Base-by-base conservation (phyloP, 1,140 invertebrate species). In the Meloidogyne exigua region DNA sequence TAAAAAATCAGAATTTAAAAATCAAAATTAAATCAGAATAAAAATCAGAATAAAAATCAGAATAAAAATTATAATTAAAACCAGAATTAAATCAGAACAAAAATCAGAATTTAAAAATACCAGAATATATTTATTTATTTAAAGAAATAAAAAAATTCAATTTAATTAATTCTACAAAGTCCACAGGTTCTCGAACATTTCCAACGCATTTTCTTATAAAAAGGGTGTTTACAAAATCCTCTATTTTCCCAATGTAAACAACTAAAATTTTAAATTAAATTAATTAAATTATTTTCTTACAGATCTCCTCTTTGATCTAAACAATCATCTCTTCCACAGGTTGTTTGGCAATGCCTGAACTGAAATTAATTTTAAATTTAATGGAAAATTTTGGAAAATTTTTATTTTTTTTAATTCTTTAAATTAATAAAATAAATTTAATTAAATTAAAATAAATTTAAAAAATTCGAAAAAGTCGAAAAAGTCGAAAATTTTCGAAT, bases 151-250 rank as follows among this genome's bases (percentile, higher is more conserved):
- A 7, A 10, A 39, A 39, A 4, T 10, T 9, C 3, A 57, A 15
- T n/a, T 57, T 57, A 57, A 57, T n/a, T 57, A 15, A 57, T 57
- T 57, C 13, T 18, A 42, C 66, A 68, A 5, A 68, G 5, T 21
- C 66, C 66, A 42, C 66, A 68, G 7, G 66, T 68, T 32, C 66
- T 18, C 28, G 66, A 68, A 42, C 66, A 68, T 42, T 68, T 42
- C 66, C 66, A 68, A 42, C 66, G 66, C 66, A 68, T 68, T 42
- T 42, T 32, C 15, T 68, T 42, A 42, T 68, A 68, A 42, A 68
- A 68, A 25, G 28, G 66, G 10, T 68, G 28, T 42, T 36, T 42
- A 21, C 66, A 68, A 21, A 68, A 68, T n/a, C 39, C 39, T 9
- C 66, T 18, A 10, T 42, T 32, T 32, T 32, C 66, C 66, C 66